Evolutionary conservation across 2,888 invertebrate species (phyloP).

Genomic region (Spodoptera exigua): DNA sequence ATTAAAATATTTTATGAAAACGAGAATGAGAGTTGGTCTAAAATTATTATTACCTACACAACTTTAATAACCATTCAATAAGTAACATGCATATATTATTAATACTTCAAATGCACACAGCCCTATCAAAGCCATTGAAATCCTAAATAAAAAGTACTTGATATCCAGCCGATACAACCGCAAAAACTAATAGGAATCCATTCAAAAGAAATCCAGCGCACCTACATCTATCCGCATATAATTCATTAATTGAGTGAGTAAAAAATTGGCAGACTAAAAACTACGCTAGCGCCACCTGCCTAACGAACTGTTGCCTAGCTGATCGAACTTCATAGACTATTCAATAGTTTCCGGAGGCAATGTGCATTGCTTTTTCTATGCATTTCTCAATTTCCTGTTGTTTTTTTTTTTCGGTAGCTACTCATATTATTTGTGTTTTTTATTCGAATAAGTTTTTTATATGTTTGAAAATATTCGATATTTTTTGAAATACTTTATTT

Average conservation of each 20-base stretch:
- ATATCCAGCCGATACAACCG: not conserved
- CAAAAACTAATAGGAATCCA: constrained; percentile 8
- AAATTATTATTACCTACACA: too few relatives aligned
- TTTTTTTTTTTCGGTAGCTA: constrained; percentile 1
- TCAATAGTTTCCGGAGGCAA: constrained; percentile 54
- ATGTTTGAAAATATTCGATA: too few relatives aligned
- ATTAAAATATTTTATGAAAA: too few relatives aligned
- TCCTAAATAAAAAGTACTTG: not conserved
- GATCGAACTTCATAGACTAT: constrained; percentile 56
- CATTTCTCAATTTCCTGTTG: not conserved
- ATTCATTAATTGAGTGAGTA: constrained; percentile 49
- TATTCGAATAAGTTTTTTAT: too few relatives aligned
- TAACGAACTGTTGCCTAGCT: constrained; percentile 59
- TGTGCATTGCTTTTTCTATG: constrained; percentile 18
- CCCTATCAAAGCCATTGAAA: not conserved
- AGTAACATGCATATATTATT: too few relatives aligned
- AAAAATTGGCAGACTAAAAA: constrained; percentile 44
- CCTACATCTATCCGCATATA: constrained; percentile 27
- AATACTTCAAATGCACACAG: not conserved
- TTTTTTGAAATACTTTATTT: too few relatives aligned
- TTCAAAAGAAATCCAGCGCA: constrained; percentile 32
- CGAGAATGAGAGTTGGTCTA: too few relatives aligned
- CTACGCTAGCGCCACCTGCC: constrained; percentile 33
- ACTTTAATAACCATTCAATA: too few relatives aligned
- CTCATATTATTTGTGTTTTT: too few relatives aligned